Conservation (phyloP, 2,888 invertebrate species). For the Tetanocera ferruginea region DNA sequence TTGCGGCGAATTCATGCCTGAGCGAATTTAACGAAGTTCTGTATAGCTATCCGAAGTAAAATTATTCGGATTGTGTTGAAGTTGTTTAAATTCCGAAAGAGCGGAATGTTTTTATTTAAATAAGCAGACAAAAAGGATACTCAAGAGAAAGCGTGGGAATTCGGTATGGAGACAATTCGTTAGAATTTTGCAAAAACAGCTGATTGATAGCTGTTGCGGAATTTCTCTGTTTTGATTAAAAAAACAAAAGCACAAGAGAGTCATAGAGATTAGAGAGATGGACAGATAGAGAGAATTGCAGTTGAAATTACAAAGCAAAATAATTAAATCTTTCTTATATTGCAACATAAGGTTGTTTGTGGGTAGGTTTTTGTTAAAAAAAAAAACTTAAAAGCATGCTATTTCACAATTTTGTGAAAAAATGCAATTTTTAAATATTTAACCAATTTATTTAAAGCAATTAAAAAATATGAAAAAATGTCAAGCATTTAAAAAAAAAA, state of each 20-base stretch:
- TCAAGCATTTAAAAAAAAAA: too few relatives aligned
- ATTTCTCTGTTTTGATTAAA: constrained; percentile 11
- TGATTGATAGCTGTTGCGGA: constrained; percentile 28
- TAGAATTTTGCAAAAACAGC: constrained; percentile 40
- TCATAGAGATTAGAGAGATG: not conserved
- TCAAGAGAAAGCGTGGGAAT: not conserved
- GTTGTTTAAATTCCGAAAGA: constrained; percentile 40
- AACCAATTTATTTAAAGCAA: too few relatives aligned
- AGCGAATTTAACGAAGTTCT: constrained; percentile 19
- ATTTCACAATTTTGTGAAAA: too few relatives aligned
- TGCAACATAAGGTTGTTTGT: too few relatives aligned
- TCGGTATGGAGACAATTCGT: not conserved
- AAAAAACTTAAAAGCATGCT: too few relatives aligned
- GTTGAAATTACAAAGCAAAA: too few relatives aligned
- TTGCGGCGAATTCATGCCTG: constrained; percentile 21
- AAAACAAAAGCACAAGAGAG: not conserved
- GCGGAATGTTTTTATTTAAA: not conserved
- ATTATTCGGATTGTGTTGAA: constrained; percentile 53
- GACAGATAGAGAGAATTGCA: not conserved
- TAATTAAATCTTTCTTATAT: too few relatives aligned
- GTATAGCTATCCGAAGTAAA: constrained; percentile 37
- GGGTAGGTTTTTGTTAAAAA: too few relatives aligned
- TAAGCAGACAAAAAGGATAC: not conserved
- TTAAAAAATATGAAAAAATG: too few relatives aligned
- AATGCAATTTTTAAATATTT: too few relatives aligned